Evolutionary conservation across 2,113 vertebrate species (phyloP), one percentile per base, ranked within the genome.

Genomic region (Carollia perspicillata): DNA sequence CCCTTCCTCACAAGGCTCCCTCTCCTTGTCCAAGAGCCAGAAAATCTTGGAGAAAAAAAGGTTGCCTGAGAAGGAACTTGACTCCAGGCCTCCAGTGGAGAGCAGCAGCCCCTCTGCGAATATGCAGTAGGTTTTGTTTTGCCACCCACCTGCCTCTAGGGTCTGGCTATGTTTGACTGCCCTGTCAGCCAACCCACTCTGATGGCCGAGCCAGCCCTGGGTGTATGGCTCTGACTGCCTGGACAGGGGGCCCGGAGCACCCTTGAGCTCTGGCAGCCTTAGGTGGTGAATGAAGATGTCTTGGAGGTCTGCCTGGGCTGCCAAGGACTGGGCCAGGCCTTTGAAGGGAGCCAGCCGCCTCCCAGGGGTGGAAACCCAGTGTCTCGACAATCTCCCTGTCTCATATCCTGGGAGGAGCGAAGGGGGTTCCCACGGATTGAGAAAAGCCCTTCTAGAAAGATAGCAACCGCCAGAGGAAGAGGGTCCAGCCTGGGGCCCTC

Each of bases 231-330:
- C 40, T 51, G 53, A 55, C 1, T 35, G 8, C 69, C 79, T 16
- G 16, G 13, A 17, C 0, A 0, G 44, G 84, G 55, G n/a, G 9
- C 14, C 47, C 0, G 0, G 37, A 20, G 33, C 8, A 30, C 92
- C 88, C 40, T 17, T 37, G 6, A 10, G 66, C 84, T 44, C 84
- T 51, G 66, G 71, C 72, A 33, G 33, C 78, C 72, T 37, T 0
- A 1, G 40, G 20, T 8, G 20, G 44, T 40, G 4, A 2, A 3
- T 18, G 22, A 33, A 68, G 83, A 66, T 2, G 22, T 58, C 91
- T 40, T 20, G 22, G 74, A 81, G 92, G 35, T 20, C n/a, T 13
- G 28, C 60, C 74, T n/a, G 37, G 51, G 44, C 53, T 78, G 91
- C 69, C 17, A 51, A 37, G 13, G 37, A 33, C 51, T 8, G n/a